Evolutionary conservation across 1,140 invertebrate genomes (phyloP).

Genomic region (Drosophila pallidifrons): DNA sequence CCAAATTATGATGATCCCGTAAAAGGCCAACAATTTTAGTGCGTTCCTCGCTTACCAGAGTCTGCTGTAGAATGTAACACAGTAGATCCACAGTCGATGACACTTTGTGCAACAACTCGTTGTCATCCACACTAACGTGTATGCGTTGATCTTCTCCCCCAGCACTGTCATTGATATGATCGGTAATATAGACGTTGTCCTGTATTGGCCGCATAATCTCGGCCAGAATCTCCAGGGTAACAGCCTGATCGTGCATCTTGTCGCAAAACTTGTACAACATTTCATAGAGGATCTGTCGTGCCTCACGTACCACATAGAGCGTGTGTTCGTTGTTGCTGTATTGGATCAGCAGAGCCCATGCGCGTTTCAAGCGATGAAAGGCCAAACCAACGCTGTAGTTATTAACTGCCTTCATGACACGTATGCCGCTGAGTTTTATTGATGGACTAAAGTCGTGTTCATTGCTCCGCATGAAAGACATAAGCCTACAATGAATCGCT

Average conservation of each 20-base stretch:
- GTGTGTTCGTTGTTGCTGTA: slow-evolving; percentile 87
- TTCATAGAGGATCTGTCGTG: slow-evolving; percentile 86
- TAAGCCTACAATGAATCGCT: slow-evolving; percentile 42
- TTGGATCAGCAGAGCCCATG: slow-evolving; percentile 86
- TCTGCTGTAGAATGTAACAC: slow-evolving; percentile 78
- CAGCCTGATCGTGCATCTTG: slow-evolving; percentile 82
- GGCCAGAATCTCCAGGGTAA: slow-evolving; percentile 86
- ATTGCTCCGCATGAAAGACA: slow-evolving; percentile 54
- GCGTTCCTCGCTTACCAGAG: slow-evolving; percentile 67
- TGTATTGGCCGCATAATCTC: slow-evolving; percentile 85
- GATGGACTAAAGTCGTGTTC: slow-evolving; percentile 83
- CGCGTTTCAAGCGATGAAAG: slow-evolving; percentile 86
- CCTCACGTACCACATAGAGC: slow-evolving; percentile 88
- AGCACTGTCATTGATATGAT: slow-evolving; percentile 34
- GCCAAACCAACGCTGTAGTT: slow-evolving; percentile 86
- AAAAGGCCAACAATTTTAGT: slow-evolving; percentile 67
- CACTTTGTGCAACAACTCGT: slow-evolving; percentile 86
- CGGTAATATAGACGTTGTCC: slow-evolving; percentile 81
- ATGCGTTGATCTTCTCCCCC: slow-evolving; percentile 60
- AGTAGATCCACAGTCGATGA: slow-evolving; percentile 86
- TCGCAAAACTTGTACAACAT: slow-evolving; percentile 86
- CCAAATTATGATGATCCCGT: slow-evolving; percentile 64
- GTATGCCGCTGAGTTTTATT: slow-evolving; percentile 88
- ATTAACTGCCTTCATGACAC: slow-evolving; percentile 86
- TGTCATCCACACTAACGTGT: slow-evolving; percentile 85